Percentiles rank a stretch among this genome's conserved stretches.
Conservation (phyloP, 2,113 vertebrate species). For the Oreochromis tanganicae region DNA sequence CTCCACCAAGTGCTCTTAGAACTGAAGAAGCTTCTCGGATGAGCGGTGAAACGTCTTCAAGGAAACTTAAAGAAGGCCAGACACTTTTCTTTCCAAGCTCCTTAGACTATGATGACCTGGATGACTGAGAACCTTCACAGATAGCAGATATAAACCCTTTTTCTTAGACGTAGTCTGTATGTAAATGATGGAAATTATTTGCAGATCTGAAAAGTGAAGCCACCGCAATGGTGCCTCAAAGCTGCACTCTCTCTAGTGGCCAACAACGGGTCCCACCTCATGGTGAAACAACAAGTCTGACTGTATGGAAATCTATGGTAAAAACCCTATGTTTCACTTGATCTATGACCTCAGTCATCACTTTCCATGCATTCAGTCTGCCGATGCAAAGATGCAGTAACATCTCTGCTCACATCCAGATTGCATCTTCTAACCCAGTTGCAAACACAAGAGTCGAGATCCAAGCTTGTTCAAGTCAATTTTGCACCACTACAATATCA, state of each 20-base stretch:
- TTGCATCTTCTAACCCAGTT: not conserved
- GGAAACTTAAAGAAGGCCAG: not conserved
- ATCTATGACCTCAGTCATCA: not conserved
- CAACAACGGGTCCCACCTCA: not conserved
- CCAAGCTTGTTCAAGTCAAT: not conserved
- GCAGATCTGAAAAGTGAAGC: not conserved
- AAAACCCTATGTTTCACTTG: not conserved
- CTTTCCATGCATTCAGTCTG: not conserved
- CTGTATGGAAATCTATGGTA: not conserved
- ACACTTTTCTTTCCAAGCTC: not conserved
- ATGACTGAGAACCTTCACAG: not conserved
- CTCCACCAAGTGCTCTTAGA: not conserved
- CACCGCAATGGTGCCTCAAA: not conserved
- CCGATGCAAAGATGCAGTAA: not conserved
- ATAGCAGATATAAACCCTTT: not conserved
- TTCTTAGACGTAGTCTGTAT: not conserved
- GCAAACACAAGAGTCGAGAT: not conserved
- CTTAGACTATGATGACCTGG: not conserved
- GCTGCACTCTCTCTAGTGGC: not conserved
- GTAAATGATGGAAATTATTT: not conserved
- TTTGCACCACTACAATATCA: not conserved
- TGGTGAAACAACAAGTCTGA: not conserved
- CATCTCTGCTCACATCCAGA: not conserved
- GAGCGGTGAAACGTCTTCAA: not conserved
- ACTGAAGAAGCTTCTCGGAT: not conserved